These are phyloP conservation scores for Urocyon cinereoargenteus DNA, from an alignment of 2,797 vertebrate genomes.

Conservation along the genomic window DNA sequence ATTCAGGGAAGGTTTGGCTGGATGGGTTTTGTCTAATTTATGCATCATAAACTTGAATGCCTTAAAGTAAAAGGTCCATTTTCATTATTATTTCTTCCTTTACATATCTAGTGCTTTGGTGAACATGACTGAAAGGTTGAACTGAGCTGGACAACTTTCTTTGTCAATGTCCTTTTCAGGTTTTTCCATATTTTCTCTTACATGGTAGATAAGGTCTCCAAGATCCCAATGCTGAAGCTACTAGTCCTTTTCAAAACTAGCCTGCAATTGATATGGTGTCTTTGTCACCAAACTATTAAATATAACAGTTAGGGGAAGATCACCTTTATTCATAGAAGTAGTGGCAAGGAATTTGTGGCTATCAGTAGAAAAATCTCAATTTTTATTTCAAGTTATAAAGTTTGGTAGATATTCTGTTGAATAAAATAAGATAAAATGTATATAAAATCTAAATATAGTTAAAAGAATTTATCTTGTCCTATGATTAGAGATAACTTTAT, in stretches of 20 bases:
- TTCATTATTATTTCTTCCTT: background rate
- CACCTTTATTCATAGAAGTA: background rate
- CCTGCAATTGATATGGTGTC: background rate
- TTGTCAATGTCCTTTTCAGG: background rate
- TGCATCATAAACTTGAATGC: background rate
- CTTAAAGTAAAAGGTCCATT: background rate
- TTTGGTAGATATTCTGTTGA: background rate
- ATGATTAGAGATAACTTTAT: background rate
- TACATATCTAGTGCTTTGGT: background rate
- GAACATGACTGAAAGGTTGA: background rate
- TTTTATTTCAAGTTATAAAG: background rate
- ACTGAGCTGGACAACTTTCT: background rate
- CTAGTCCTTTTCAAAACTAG: background rate
- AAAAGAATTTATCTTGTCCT: background rate
- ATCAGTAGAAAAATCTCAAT: background rate
- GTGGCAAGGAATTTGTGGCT: background rate
- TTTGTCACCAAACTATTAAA: background rate
- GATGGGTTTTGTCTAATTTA: background rate
- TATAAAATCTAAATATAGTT: background rate
- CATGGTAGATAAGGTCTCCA: fast-evolving
- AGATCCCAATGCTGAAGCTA: background rate
- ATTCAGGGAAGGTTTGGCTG: background rate
- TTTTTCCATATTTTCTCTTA: background rate
- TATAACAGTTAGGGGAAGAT: background rate
- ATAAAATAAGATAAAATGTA: background rate